These are phyloP conservation scores for Campopleginae sp. DNA, from an alignment of 2,888 invertebrate genomes.

Conservation along the genomic window DNA sequence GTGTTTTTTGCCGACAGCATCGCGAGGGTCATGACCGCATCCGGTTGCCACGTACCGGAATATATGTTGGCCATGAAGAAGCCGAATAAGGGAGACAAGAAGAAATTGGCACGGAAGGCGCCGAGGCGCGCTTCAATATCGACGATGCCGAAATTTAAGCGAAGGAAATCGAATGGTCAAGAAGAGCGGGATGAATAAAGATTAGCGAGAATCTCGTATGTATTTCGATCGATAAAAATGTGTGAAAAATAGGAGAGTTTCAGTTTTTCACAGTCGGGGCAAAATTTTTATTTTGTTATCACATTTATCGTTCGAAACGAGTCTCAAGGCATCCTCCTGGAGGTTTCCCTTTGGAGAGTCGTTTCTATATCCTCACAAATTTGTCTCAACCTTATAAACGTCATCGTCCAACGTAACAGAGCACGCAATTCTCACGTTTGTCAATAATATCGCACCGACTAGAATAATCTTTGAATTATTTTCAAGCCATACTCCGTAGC, in stretches of 20 bases:
- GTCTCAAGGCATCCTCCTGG: background rate
- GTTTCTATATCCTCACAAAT: conserved; percentile 23
- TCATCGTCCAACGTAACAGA: conserved; percentile 31
- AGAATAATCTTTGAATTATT: conserved; percentile 37
- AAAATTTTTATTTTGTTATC: conserved; percentile 21
- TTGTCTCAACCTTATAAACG: conserved; percentile 27
- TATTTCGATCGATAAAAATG: background rate
- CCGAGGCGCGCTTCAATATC: conserved; percentile 89
- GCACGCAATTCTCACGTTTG: conserved; percentile 24
- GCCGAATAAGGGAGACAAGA: conserved; percentile 87
- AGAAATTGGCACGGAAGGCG: conserved; percentile 87
- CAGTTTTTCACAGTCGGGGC: background rate
- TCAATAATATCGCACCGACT: conserved; percentile 47
- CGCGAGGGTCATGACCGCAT: conserved; percentile 94
- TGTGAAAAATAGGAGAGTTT: background rate
- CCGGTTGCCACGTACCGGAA: conserved; percentile 96
- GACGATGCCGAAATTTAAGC: conserved; percentile 85
- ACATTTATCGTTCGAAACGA: background rate
- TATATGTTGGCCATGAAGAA: conserved; percentile 93
- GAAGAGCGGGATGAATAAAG: conserved; percentile 18
- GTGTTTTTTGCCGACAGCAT: conserved; percentile 87
- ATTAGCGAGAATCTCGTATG: background rate
- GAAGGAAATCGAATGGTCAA: conserved; percentile 68
- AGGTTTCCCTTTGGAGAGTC: background rate
- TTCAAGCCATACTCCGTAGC: background rate